Evolutionary conservation across 2,888 invertebrate species (phyloP).

Genomic region (Antheraea assamensis): DNA sequence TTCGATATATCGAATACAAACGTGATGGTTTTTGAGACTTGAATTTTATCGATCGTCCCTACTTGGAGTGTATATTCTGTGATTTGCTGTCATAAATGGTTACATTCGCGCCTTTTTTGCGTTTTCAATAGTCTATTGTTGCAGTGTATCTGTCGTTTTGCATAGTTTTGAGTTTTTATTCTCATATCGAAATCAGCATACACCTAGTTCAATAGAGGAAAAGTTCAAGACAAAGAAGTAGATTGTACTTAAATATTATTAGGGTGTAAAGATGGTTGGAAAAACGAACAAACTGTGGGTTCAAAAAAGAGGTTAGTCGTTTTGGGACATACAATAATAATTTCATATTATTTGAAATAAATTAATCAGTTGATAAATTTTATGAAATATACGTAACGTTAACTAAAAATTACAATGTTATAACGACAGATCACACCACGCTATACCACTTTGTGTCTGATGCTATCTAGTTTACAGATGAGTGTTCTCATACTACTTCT

Average conservation of each 20-base stretch:
- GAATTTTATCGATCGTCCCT: no score
- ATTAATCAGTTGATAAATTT: not conserved
- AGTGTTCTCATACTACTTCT: not conserved
- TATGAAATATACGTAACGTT: no score
- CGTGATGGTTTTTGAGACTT: no score
- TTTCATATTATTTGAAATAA: not conserved
- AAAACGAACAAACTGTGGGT: slow-evolving; percentile 70
- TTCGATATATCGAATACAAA: no score
- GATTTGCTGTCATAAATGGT: not conserved
- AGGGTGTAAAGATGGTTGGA: slow-evolving; percentile 54
- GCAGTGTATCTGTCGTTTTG: no score
- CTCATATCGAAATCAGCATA: not conserved
- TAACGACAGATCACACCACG: not conserved
- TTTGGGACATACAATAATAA: not conserved
- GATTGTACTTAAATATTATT: not conserved
- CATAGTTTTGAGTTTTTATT: not conserved
- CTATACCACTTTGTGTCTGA: not conserved
- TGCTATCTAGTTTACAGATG: not conserved
- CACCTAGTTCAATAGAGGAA: no score
- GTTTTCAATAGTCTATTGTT: not conserved
- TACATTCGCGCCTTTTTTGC: not conserved
- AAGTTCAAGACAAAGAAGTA: not conserved
- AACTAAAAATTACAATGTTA: not conserved
- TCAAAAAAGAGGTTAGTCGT: slow-evolving; percentile 70
- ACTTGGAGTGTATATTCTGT: no score